Base-by-base conservation (phyloP, 2,797 vertebrate species). In the Acrossocheilus wenchowensis region DNA sequence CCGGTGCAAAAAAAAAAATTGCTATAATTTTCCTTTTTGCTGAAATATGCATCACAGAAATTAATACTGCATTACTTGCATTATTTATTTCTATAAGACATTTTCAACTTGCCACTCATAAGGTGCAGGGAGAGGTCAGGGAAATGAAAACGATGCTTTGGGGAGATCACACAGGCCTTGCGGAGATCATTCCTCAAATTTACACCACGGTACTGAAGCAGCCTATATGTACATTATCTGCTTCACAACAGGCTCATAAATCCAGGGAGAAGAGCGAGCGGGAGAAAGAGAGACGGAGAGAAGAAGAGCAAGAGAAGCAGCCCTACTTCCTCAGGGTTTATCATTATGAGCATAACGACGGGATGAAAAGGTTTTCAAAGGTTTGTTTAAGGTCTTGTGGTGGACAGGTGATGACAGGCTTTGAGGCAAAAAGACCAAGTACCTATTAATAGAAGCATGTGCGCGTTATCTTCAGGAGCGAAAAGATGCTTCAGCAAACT, bases 401-500 rank as follows among this genome's bases (percentile, higher is more conserved):
- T 69, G 81, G 82, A 71, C 52, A 79, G n/a, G 66, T 64, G 39
- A 85, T 45, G 84, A 72, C 68, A 85, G 30, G 26, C 41, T 68
- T 78, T 57, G 64, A 86, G 57, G 72, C 71, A 62, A 81, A 82
- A 80, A 74, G 43, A 43, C 50, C 91, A 82, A 85, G 26, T 79
- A 21, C 78, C 26, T 90, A 91, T 88, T 92, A 90, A 93, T 92
- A 91, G 91, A 94, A 93, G 90, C 90, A 91, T 93, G 92, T 88
- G 92, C 90, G 87, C 83, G 83, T 91, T 88, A 88, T 92, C 91
- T 94, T 94, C 92, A 93, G 94, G 92, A 93, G 87, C 91, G 73
- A 91, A 92, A 91, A 82, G 86, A 93, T 21, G 90, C 88, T 94
- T 93, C 92, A 93, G 90, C 91, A 90, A 92, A 90, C 93, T 93